These are phyloP conservation scores for Protobothrops mucrosquamatus DNA, from an alignment of 2,113 vertebrate species.

Conservation along the genomic window DNA sequence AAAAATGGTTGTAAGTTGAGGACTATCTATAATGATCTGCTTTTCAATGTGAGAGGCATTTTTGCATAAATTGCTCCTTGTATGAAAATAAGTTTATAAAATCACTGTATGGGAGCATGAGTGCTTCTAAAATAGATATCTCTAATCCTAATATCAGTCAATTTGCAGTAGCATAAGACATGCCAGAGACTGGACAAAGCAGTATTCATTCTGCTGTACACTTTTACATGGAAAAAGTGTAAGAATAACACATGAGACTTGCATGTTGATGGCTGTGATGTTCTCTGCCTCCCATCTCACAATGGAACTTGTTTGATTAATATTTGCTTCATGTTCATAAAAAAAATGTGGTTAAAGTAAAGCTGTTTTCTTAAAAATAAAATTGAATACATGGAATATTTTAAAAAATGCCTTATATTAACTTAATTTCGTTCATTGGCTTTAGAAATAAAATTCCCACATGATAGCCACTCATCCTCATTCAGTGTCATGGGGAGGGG, in stretches of 20 bases:
- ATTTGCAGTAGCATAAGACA: neutral
- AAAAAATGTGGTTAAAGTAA: neutral
- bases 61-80: neutral
- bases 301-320: neutral
- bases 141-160: neutral
- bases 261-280: neutral
- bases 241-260: neutral
- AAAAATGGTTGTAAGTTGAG: neutral
- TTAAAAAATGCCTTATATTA: conserved; percentile 44
- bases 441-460: conserved; percentile 62
- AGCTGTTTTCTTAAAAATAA: neutral
- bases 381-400: rapidly evolving
- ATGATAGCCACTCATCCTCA: conserved; percentile 39
- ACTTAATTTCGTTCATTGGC: conserved; percentile 59
- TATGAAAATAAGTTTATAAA: neutral
- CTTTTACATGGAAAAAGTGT: neutral
- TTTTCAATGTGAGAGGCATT: neutral
- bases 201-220: neutral
- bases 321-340: neutral
- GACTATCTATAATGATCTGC: neutral
- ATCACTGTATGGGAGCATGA: neutral
- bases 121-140: neutral
- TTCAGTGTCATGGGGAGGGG: neutral
- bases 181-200: neutral
- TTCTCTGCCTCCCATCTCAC: neutral